Evolutionary conservation across 2,888 invertebrate genomes (phyloP).

Genomic region (Neuroscelio doddi): DNA sequence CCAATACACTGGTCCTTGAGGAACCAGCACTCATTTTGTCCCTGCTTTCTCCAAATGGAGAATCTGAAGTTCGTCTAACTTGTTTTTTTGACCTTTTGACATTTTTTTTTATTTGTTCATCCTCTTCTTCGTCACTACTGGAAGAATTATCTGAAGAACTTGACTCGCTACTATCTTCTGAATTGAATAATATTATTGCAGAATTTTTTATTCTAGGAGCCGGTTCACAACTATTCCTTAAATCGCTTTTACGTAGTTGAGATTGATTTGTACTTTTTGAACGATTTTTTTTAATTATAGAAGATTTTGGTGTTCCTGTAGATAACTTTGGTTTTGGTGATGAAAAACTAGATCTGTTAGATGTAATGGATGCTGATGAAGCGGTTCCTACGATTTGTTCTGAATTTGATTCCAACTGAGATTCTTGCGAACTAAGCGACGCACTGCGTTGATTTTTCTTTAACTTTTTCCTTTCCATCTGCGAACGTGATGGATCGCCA

Average conservation of each 20-base stretch:
- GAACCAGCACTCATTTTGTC: conserved; percentile 65
- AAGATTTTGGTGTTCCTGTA: conserved; percentile 45
- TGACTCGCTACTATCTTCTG: conserved; percentile 70
- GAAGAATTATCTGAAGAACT: conserved; percentile 61
- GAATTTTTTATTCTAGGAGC: conserved; percentile 12
- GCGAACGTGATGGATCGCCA: conserved; percentile 61
- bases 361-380: conserved; percentile 1
- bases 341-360: conserved; percentile 12
- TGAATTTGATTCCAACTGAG: conserved; percentile 57
- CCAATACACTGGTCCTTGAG: conserved; percentile 74
- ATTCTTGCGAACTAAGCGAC: conserved; percentile 72
- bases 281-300: conserved; percentile 38
- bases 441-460: conserved; percentile 67
- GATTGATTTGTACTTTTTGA: conserved; percentile 13
- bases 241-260: conserved; percentile 1
- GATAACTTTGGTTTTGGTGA: conserved; percentile 27
- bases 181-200: conserved; percentile 37
- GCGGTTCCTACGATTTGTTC: conserved; percentile 25
- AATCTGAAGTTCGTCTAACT: conserved; percentile 50
- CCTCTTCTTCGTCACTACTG: conserved; percentile 66
- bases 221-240: conserved; percentile 8
- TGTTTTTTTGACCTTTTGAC: conserved; percentile 46
- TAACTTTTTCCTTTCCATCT: conserved; percentile 55
- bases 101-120: conserved; percentile 38
- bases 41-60: conserved; percentile 52